A percentile compares a stretch with the other conserved stretches of the same genome.
Conservation (phyloP, 37 sponge, comb jelly and placozoan genomes). For the Haliclona indistincta region DNA sequence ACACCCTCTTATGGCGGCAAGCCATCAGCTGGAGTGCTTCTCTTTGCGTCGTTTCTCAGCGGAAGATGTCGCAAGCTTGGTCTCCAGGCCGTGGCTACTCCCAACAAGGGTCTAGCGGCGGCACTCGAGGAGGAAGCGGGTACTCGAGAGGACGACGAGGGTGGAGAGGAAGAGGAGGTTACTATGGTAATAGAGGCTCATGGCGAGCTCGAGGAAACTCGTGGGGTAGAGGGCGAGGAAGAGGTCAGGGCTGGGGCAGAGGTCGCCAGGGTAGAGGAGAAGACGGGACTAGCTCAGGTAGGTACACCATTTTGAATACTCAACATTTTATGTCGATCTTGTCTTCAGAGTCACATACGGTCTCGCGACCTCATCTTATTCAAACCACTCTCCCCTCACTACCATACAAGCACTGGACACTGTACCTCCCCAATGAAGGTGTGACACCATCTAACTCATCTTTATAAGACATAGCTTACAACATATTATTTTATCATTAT, state of each 20-base stretch:
- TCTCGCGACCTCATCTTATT: conserved; percentile 6
- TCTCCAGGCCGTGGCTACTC: neutral
- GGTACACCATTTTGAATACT: neutral
- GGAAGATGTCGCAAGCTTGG: neutral
- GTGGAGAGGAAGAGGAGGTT: conserved; percentile 32
- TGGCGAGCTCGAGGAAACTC: neutral
- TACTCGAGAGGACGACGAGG: conserved; percentile 22
- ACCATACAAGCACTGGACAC: conserved; percentile 60
- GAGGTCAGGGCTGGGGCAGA: conserved; percentile 4
- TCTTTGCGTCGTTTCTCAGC: no score
- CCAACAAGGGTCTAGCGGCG: conserved; percentile 1
- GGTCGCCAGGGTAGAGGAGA: neutral
- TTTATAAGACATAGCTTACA: no score
- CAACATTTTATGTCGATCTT: neutral
- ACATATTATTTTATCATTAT: no score
- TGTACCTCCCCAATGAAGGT: conserved; percentile 68
- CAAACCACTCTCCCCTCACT: conserved; percentile 44
- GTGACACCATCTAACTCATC: no score
- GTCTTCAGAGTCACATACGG: neutral
- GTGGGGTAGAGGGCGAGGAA: neutral
- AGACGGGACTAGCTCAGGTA: neutral
- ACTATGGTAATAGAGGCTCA: conserved; percentile 10
- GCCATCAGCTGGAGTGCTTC: no score
- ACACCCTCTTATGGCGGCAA: no score
- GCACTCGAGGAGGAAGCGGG: neutral